phyloP scores from a whole-genome alignment of 1,140 invertebrate genomes.

The Campodea augens region DNA sequence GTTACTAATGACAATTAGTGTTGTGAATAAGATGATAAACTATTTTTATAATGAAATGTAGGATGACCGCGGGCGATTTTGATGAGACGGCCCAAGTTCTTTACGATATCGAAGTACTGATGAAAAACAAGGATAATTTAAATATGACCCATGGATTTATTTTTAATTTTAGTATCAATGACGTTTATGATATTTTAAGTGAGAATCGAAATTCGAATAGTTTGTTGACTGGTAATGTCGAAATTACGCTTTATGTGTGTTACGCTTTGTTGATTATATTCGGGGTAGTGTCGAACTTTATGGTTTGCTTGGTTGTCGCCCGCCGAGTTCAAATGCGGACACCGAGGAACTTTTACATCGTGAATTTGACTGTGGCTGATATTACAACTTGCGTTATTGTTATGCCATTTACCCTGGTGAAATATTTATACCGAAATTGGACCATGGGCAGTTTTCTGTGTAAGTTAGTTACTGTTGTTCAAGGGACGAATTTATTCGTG shows the following conservation, averaged over 20 bases:
- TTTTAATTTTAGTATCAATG: neutral
- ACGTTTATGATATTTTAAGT: conserved; percentile 12
- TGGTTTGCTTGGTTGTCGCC: conserved; percentile 25
- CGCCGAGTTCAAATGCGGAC: conserved; percentile 30
- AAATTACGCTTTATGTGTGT: conserved; percentile 19
- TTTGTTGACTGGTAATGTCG: conserved; percentile 11
- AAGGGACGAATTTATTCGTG: conserved; percentile 38
- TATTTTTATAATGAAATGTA: no score
- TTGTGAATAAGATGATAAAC: no score
- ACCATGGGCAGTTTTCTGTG: conserved; percentile 28
- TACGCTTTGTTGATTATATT: conserved; percentile 23
- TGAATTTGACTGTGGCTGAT: conserved; percentile 37
- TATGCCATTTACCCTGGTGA: conserved; percentile 34
- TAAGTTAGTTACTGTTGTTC: conserved; percentile 33
- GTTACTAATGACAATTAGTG: no score
- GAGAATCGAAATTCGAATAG: conserved; percentile 11
- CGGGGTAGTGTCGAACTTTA: conserved; percentile 23
- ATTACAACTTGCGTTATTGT: conserved; percentile 34
- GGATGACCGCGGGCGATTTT: no score
- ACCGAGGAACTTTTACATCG: conserved; percentile 38
- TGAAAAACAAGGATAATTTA: no score
- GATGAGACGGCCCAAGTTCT: no score
- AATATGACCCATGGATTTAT: neutral
- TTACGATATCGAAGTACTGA: no score
- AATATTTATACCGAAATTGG: conserved; percentile 22